Base-by-base conservation (phyloP, 2,797 vertebrate genomes). In the Chloroceryle inda region DNA sequence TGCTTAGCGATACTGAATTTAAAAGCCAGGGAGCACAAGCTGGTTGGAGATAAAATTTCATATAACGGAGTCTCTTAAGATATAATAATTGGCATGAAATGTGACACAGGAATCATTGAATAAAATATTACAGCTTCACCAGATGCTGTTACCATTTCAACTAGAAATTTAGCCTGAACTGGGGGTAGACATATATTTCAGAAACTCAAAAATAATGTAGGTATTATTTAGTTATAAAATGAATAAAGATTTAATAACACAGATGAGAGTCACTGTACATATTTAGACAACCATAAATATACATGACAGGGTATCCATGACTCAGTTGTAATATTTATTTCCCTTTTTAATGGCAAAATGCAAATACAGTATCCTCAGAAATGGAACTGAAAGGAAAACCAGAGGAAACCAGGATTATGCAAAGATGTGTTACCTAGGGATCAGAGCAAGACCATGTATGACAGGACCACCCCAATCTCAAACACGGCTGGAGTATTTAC, bases 61-160 rank as follows among this genome's bases (percentile, higher is more conserved):
- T 35, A 64, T 19, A 91, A 80, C 40, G 23, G 63, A 81, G 61
- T 68, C 68, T 88, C 72, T 73, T 79, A 85, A 85, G 62, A 77
- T 79, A 88, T 8, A 83, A 69, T 58, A 94, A 95, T 72, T 82
- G 72, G 84, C 76, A 93, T 38, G 56, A 94, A 94, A 90, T 78
- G 38, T 74, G 88, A 94, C 80, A 88, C 67, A 85, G 74, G 85
- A 69, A 85, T 76, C 56, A 88, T 6, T 45, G 90, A 45, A 79
- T 79, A 96, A 95, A 94, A 86, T 88, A 94, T 40, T 92, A 84
- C 22, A 40, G 80, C 63, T 89, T 84, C 59, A 86, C 73, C 79
- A 92, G 85, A 67, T 85, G 93, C 83, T 91, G 83, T 56, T 74
- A 77, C 78, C 44, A 74, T 91, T 85, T 91, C 44, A 78, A 6